Conservation (phyloP, 2,888 invertebrate genomes). For the Drosophila anomalata region DNA sequence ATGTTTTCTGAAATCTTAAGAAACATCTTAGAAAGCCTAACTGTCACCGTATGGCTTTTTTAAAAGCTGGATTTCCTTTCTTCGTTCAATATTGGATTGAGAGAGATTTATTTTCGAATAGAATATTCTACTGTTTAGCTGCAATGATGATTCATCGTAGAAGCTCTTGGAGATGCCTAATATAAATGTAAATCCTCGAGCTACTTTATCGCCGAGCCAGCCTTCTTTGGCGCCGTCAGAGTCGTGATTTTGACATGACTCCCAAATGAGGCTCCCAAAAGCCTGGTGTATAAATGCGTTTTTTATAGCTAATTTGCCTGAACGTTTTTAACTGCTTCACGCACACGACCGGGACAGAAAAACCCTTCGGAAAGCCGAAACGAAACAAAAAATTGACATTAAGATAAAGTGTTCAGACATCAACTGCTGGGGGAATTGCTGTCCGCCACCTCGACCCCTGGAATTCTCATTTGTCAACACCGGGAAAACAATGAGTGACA, state of each 20-base stretch:
- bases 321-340: slow-evolving; percentile 76
- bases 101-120: neutral
- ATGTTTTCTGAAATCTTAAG: too few relatives aligned
- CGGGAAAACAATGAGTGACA: slow-evolving; percentile 27
- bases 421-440: slow-evolving; percentile 54
- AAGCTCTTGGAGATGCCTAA: slow-evolving; percentile 49
- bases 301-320: slow-evolving; percentile 73
- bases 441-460: neutral
- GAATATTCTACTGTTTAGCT: slow-evolving; percentile 16
- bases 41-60: neutral
- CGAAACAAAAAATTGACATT: slow-evolving; percentile 60
- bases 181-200: slow-evolving; percentile 68
- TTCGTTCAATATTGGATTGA: neutral
- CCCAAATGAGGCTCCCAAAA: slow-evolving; percentile 49
- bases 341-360: slow-evolving; percentile 49
- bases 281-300: slow-evolving; percentile 65
- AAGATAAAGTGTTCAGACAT: slow-evolving; percentile 70
- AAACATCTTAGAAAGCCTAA: neutral
- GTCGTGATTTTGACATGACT: slow-evolving; percentile 72
- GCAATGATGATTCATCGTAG: slow-evolving; percentile 41
- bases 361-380: slow-evolving; percentile 26
- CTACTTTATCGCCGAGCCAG: slow-evolving; percentile 53
- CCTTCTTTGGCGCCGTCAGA: slow-evolving; percentile 32
- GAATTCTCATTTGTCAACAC: slow-evolving; percentile 47
- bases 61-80: neutral